Percentiles rank a stretch among this genome's conserved stretches.
Evolutionary conservation across 2,797 vertebrate species (phyloP).

Genomic region (Notamacropus eugenii): DNA sequence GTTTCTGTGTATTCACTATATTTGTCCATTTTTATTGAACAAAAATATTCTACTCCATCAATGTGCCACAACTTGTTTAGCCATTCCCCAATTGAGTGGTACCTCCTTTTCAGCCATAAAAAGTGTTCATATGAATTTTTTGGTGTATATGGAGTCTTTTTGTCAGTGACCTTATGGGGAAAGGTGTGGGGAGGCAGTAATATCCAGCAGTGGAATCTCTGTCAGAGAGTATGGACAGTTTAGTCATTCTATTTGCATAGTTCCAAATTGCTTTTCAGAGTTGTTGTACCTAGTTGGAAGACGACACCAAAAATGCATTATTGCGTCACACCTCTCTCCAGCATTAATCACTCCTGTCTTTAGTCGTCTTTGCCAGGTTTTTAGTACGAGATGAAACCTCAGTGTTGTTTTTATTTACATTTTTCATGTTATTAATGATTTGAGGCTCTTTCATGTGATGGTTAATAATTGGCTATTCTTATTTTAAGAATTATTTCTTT

Average conservation of each 20-base stretch:
- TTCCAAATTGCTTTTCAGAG: background rate
- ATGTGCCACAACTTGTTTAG: background rate
- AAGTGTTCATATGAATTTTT: background rate
- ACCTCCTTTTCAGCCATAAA: background rate
- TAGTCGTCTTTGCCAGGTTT: background rate
- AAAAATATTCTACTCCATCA: background rate
- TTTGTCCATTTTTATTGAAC: background rate
- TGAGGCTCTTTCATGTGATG: background rate
- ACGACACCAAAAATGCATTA: background rate
- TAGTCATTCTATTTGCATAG: background rate
- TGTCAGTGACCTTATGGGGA: background rate
- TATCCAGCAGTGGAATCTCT: background rate
- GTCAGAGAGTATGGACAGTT: background rate
- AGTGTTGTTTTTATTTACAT: background rate
- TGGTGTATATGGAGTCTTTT: background rate
- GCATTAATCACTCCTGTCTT: background rate
- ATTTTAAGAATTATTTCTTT: background rate
- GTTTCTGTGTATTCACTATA: background rate
- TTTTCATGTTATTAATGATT: background rate
- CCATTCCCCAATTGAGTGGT: background rate
- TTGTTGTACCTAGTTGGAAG: background rate
- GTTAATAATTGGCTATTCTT: background rate
- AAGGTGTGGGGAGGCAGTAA: background rate
- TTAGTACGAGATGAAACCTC: background rate
- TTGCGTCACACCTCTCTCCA: background rate